Percentiles rank a stretch among this genome's conserved stretches.
Evolutionary conservation across 2,113 vertebrate genomes (phyloP).

Genomic region (Urocolius indicus): DNA sequence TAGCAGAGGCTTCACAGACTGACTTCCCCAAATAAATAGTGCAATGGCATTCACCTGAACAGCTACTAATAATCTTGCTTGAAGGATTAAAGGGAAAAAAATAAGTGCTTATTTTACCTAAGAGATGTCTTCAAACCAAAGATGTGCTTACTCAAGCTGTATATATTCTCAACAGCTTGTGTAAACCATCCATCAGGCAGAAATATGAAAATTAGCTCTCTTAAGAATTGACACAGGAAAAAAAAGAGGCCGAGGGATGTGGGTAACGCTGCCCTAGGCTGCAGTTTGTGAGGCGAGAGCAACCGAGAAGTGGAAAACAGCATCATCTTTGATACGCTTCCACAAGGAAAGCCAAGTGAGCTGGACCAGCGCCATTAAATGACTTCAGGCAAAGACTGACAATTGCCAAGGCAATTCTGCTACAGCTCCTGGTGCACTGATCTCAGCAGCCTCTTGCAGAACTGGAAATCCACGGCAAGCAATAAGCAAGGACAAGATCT

Average conservation of each 20-base stretch:
- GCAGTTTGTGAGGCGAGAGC: slow-evolving; percentile 5
- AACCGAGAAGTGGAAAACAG: neutral
- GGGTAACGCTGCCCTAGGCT: neutral
- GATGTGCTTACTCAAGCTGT: slow-evolving; percentile 26
- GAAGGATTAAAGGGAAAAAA: neutral
- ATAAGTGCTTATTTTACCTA: neutral
- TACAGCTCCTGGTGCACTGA: neutral
- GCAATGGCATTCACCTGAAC: neutral
- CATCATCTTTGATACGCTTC: neutral
- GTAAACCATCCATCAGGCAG: slow-evolving; percentile 48
- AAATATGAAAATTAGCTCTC: slow-evolving; percentile 37
- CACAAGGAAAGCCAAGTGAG: neutral
- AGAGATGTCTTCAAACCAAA: slow-evolving; percentile 6
- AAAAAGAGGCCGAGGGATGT: neutral
- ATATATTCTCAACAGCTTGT: neutral
- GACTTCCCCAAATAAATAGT: neutral
- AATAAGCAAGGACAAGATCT: neutral
- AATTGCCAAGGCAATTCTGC: neutral
- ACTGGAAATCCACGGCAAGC: neutral
- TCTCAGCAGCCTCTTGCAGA: neutral
- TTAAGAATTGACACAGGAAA: neutral
- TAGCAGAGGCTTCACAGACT: neutral
- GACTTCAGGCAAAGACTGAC: slow-evolving; percentile 43
- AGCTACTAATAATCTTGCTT: neutral
- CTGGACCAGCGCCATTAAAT: neutral